phyloP scores from a whole-genome alignment of 2,797 vertebrate genomes.

The Schizopygopsis malacanthus region DNA sequence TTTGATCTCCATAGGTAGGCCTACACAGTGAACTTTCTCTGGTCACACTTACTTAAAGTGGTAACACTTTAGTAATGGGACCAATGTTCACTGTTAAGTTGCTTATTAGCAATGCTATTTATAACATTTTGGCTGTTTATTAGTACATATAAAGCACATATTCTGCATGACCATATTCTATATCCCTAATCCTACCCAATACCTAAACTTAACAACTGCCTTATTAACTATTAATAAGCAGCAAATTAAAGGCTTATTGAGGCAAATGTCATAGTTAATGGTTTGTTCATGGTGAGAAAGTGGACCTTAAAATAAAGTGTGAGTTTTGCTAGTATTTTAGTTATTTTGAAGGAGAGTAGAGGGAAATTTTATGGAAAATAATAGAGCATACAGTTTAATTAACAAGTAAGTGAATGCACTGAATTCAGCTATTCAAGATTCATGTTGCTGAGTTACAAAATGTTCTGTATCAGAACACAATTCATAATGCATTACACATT shows the following conservation, averaged over 20 bases:
- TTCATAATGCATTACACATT: background rate
- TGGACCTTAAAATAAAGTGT: background rate
- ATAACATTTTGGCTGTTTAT: background rate
- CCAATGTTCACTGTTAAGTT: no score
- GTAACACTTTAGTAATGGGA: no score
- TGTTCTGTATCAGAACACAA: background rate
- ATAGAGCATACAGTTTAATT: background rate
- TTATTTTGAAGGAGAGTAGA: background rate
- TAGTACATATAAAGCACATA: background rate
- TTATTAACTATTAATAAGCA: no score
- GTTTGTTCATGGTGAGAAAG: background rate
- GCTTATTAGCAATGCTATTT: background rate
- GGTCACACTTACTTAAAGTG: no score
- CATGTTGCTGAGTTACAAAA: background rate
- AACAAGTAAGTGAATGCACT: background rate
- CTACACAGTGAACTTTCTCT: background rate
- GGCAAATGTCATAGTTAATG: background rate
- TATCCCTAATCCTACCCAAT: background rate
- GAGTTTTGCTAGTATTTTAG: background rate
- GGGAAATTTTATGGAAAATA: background rate
- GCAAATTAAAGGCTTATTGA: background rate
- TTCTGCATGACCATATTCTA: background rate
- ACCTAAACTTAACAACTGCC: background rate
- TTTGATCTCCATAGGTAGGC: no score
- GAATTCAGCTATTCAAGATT: background rate